These are phyloP conservation scores for Ceratitis capitata DNA, from an alignment of 1,140 invertebrate species.

Conservation along the genomic window DNA sequence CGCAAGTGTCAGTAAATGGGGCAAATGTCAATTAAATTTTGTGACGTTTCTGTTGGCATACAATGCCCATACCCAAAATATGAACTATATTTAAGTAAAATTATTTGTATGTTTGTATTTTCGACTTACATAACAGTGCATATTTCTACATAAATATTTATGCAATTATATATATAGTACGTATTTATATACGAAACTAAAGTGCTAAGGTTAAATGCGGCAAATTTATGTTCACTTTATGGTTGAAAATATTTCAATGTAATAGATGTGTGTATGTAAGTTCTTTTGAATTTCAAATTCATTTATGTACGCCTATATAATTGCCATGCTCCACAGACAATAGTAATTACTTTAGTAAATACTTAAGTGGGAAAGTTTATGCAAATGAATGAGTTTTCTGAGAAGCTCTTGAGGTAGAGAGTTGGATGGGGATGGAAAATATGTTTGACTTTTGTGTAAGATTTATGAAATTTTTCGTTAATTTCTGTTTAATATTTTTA, in stretches of 20 bases:
- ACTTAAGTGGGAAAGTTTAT: slow-evolving; percentile 30
- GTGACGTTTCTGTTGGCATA: background rate
- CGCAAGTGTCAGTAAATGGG: slow-evolving; percentile 5
- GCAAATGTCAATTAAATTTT: slow-evolving; percentile 29
- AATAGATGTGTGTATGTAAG: background rate
- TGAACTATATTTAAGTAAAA: too few relatives aligned
- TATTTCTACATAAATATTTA: background rate
- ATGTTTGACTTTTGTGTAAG: too few relatives aligned
- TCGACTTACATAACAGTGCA: too few relatives aligned
- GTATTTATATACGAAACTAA: background rate
- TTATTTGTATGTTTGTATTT: too few relatives aligned
- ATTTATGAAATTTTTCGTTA: too few relatives aligned
- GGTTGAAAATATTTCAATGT: background rate
- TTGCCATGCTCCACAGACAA: background rate
- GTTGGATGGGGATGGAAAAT: too few relatives aligned
- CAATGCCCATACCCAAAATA: too few relatives aligned
- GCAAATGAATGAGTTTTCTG: background rate
- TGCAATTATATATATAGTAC: background rate
- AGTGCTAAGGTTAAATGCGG: background rate
- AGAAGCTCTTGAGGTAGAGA: too few relatives aligned
- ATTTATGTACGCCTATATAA: background rate
- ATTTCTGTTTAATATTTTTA: too few relatives aligned
- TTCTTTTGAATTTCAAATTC: background rate
- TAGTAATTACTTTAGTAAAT: background rate
- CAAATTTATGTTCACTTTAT: background rate